These are phyloP conservation scores for Podarcis muralis DNA, from an alignment of 2,113 vertebrate genomes.

Conservation along the genomic window DNA sequence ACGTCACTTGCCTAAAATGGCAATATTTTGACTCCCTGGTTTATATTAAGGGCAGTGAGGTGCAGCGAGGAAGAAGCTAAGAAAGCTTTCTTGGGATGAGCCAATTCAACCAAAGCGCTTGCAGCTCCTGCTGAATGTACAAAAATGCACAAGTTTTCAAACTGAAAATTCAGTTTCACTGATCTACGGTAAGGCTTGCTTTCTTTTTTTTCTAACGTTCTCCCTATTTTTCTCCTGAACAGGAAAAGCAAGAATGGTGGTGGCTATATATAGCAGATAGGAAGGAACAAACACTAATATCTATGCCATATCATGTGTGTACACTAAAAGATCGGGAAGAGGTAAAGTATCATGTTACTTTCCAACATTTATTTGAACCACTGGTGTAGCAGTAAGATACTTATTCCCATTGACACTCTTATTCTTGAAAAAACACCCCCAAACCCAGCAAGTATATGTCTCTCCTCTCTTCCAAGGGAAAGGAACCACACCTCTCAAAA, in stretches of 20 bases:
- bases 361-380: neutral
- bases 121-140: neutral
- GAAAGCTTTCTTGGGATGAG: neutral
- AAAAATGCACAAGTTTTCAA: neutral
- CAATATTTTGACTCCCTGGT: neutral
- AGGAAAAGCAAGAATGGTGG: conserved; percentile 99
- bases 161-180: neutral
- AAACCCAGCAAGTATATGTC: neutral
- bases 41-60: neutral
- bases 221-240: neutral
- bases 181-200: neutral
- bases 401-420: too few relatives aligned
- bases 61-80: neutral
- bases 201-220: neutral
- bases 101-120: neutral
- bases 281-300: conserved; percentile 93
- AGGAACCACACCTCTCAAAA: neutral
- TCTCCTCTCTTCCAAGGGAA: neutral
- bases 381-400: neutral
- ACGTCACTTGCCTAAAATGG: neutral
- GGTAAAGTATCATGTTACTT: conserved; percentile 75
- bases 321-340: conserved; percentile 96
- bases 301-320: conserved; percentile 97
- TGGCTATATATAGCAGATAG: conserved; percentile 98
- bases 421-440: neutral